Base-by-base conservation (phyloP, 2,113 vertebrate genomes). In the Alethe castanea region DNA sequence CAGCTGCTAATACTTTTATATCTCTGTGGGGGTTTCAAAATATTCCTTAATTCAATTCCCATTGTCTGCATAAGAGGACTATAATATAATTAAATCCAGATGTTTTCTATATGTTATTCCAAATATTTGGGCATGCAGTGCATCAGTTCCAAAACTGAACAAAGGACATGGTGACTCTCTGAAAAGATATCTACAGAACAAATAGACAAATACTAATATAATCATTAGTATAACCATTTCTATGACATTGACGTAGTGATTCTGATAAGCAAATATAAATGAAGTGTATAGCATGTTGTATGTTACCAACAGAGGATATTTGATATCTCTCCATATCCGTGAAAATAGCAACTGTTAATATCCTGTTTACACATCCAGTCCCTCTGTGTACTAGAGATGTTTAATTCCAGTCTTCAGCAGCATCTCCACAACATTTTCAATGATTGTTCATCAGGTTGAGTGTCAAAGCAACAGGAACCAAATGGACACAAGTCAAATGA, bases 41-140 rank as follows among this genome's bases (percentile, higher is more conserved):
- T 98, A 97, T 97, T 97, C 72, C 96, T 97, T 98, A 98, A 96
- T 97, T 97, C 93, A 97, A 88, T 98, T 98, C 92, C 95, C 93
- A 93, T 97, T 97, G 96, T 97, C 96, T 97, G 95, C 90, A 93
- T 97, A 96, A 96, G 86, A 97, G 83, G 94, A 94, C 76, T 95
- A 90, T 94, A 91, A 95, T 94, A 86, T 97, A 97, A 98, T 98
- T 97, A 97, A 97, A 94, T 88, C 82, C 96, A 98, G 96, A 97
- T 97, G 97, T 96, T 96, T 97, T 97, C 94, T 95, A 89, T 83
- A 94, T 73, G 83, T 92, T 97, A 97, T 97, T 96, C 93, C 94
- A 97, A 97, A 97, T 97, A 97, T 94, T 98, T 97, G 90, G 94
- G 97, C 92, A 97, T 93, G 66, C 52, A 85, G 29, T 96, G 94